Conservation (phyloP, 2,888 invertebrate genomes). For the Maniola hyperantus region DNA sequence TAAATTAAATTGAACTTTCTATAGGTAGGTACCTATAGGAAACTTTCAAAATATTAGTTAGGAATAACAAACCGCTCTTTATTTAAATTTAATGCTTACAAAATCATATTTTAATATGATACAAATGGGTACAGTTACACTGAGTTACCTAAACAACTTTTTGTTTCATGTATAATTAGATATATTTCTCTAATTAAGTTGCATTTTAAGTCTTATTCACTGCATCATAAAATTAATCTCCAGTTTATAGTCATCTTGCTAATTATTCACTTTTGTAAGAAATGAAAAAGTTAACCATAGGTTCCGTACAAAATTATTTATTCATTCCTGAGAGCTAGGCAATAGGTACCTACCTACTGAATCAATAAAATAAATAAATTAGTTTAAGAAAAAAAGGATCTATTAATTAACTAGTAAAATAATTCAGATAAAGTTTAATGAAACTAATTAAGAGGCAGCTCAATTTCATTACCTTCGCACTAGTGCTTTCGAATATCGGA, state of each 20-base stretch:
- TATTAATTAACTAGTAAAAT: too few relatives aligned
- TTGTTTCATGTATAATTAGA: slow-evolving; percentile 22
- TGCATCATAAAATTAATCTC: slow-evolving; percentile 31
- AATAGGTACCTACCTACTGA: too few relatives aligned
- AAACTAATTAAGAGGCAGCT: neutral
- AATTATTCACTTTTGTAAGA: slow-evolving; percentile 22
- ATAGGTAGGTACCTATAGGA: too few relatives aligned
- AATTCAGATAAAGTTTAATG: too few relatives aligned
- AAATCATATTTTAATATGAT: neutral
- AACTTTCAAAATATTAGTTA: too few relatives aligned
- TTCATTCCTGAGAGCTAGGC: neutral
- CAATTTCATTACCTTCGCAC: neutral
- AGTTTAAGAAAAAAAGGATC: too few relatives aligned
- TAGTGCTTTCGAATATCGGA: too few relatives aligned
- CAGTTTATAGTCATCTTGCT: slow-evolving; percentile 26
- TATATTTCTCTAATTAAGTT: slow-evolving; percentile 29
- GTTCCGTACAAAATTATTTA: slow-evolving; percentile 15
- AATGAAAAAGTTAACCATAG: neutral
- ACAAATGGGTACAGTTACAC: slow-evolving; percentile 1
- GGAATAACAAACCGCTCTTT: too few relatives aligned
- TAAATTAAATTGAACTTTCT: too few relatives aligned
- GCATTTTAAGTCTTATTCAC: slow-evolving; percentile 21
- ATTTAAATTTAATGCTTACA: neutral
- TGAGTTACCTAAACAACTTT: slow-evolving; percentile 20
- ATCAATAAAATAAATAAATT: too few relatives aligned